phyloP scores from a whole-genome alignment of 2,888 invertebrate genomes.

The Drosophila nr. perissopoda region DNA sequence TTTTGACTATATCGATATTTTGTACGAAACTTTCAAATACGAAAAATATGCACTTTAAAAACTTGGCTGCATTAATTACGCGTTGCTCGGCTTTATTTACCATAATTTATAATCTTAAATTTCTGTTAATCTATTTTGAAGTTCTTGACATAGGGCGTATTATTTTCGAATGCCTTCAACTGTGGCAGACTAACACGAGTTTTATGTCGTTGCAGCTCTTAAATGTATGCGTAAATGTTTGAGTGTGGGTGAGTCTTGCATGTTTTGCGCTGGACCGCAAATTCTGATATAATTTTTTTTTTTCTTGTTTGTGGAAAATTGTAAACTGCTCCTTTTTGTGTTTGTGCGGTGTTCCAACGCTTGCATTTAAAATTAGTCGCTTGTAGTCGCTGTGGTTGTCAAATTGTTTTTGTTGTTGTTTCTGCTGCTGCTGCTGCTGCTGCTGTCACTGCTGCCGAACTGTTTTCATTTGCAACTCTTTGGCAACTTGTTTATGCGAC shows the following conservation, averaged over 20 bases:
- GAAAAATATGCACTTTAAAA: neutral
- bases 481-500: slow-evolving; percentile 58
- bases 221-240: slow-evolving; percentile 3
- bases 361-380: slow-evolving; percentile 76
- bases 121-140: neutral
- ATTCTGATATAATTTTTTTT: slow-evolving; percentile 67
- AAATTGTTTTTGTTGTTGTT: slow-evolving; percentile 49
- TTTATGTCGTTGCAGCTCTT: slow-evolving; percentile 17
- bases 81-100: neutral
- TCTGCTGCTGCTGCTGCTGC: slow-evolving; percentile 36
- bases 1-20: neutral
- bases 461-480: slow-evolving; percentile 66
- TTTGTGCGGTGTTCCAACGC: slow-evolving; percentile 38
- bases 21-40: neutral
- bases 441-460: slow-evolving; percentile 39
- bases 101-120: neutral
- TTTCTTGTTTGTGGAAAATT: slow-evolving; percentile 26
- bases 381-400: slow-evolving; percentile 73
- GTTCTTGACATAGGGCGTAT: slow-evolving; percentile 17
- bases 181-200: slow-evolving; percentile 11
- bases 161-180: neutral
- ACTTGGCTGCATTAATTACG: neutral
- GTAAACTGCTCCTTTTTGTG: slow-evolving; percentile 49
- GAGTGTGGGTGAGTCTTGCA: slow-evolving; percentile 42
- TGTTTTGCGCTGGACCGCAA: slow-evolving; percentile 65